Evolutionary conservation across 2,888 invertebrate species (phyloP).

Genomic region (Endotricha flammealis): DNA sequence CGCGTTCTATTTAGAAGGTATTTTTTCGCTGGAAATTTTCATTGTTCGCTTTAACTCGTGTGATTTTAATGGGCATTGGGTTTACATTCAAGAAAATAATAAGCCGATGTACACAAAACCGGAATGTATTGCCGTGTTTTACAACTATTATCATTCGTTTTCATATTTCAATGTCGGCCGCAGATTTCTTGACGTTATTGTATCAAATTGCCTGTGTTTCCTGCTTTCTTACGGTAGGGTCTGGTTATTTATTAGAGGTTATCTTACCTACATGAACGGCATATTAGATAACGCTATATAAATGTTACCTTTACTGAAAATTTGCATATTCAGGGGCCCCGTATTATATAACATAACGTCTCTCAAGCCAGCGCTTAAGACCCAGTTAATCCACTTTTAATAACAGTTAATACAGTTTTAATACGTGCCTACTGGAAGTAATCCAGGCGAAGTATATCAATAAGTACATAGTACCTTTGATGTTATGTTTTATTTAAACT

Average conservation of each 20-base stretch:
- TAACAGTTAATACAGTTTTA: no score
- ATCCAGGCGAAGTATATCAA: no score
- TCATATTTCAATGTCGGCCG: constrained; percentile 15
- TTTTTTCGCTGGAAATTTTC: constrained; percentile 62
- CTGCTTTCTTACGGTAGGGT: constrained; percentile 1
- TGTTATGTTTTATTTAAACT: no score
- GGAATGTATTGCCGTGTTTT: constrained; percentile 38
- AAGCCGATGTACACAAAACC: constrained; percentile 27
- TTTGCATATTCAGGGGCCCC: no score
- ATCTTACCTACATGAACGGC: no score
- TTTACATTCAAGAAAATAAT: constrained; percentile 40
- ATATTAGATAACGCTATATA: no score
- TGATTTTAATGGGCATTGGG: constrained; percentile 56
- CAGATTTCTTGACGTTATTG: constrained; percentile 11
- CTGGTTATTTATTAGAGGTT: background rate
- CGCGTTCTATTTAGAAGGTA: constrained; percentile 58
- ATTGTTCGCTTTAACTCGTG: constrained; percentile 61
- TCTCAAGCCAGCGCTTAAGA: no score
- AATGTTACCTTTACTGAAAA: no score
- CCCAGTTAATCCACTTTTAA: no score
- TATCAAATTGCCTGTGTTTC: constrained; percentile 6
- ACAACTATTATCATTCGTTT: constrained; percentile 18
- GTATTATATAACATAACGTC: no score
- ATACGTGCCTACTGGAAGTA: no score
- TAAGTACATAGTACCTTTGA: no score